A percentile compares a stretch with the other conserved stretches of the same genome.
Evolutionary conservation across 2,797 vertebrate species (phyloP).

Genomic region (Enteromius thamalakanensis): DNA sequence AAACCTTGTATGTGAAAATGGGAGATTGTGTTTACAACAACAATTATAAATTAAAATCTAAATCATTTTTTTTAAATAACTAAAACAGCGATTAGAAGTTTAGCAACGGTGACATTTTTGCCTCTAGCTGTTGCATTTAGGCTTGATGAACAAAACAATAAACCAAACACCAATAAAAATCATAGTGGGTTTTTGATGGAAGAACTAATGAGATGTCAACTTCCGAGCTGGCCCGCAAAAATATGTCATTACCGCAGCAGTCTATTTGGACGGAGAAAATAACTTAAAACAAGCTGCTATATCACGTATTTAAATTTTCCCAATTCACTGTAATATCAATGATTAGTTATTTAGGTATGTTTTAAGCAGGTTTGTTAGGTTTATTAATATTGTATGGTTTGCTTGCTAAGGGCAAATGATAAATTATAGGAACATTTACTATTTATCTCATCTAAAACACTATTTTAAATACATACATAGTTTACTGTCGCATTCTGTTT

Average conservation of each 20-base stretch:
- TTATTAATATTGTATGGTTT: neutral
- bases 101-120: neutral
- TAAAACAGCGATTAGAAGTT: neutral
- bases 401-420: neutral
- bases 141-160: neutral
- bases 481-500: neutral
- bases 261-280: neutral
- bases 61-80: neutral
- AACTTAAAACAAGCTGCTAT: neutral
- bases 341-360: no score
- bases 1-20: no score
- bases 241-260: neutral
- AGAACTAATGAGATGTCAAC: neutral
- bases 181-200: neutral
- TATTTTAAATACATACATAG: neutral
- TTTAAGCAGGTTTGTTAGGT: neutral
- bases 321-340: neutral
- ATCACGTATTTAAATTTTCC: neutral
- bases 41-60: neutral
- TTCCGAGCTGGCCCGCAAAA: neutral
- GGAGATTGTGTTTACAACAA: neutral
- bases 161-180: neutral
- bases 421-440: neutral
- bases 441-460: neutral
- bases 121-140: neutral